Evolutionary conservation across 2,113 vertebrate species (phyloP), one percentile per base, ranked within the genome.

Genomic region (Scomber japonicus): DNA sequence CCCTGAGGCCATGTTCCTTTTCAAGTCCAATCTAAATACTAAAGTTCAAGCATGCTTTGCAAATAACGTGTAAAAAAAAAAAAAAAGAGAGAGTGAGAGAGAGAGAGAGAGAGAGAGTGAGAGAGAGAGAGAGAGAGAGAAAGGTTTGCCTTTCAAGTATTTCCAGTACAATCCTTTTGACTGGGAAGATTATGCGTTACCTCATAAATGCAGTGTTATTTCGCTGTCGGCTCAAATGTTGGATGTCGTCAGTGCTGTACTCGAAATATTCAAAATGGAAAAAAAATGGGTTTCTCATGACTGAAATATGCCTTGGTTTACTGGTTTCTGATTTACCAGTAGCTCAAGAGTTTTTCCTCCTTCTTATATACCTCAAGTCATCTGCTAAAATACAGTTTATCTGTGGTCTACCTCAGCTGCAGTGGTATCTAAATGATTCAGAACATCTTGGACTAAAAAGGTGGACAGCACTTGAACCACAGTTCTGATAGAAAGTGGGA

Each of bases 11-110:
- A 59, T 12, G 21, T 68, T 51, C 13, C n/a, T 27, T 51, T 81
- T 65, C 40, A 17, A 83, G 69, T 81, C 67, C 75, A 87, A 88
- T 73, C 51, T 11, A 55, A 72, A 88, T 75, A 49, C 82, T 84
- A 84, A 78, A 0, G 13, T 30, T 53, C 16, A 50, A 46, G 14
- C 27, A 14, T 35, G 11, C 54, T 62, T 75, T 63, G 21, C 17
- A 2, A 55, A 27, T 45, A 12, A 81, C 63, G 75, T 59, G 62
- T 19, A 72, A 63, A 85, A 35, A 50, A 62, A 55, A 12, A 2
- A 27, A 8, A 35, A 35, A 24, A n/a, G n/a, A n/a, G n/a, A n/a
- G n/a, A n/a, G n/a, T n/a, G 21, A 21, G 21, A 27, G 24, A 27
- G 24, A 27, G 3, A 27, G 24, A 27, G 24, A 27, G n/a, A 21